phyloP scores from a whole-genome alignment of 2,888 invertebrate species.

The Drosophila gaucha region DNA sequence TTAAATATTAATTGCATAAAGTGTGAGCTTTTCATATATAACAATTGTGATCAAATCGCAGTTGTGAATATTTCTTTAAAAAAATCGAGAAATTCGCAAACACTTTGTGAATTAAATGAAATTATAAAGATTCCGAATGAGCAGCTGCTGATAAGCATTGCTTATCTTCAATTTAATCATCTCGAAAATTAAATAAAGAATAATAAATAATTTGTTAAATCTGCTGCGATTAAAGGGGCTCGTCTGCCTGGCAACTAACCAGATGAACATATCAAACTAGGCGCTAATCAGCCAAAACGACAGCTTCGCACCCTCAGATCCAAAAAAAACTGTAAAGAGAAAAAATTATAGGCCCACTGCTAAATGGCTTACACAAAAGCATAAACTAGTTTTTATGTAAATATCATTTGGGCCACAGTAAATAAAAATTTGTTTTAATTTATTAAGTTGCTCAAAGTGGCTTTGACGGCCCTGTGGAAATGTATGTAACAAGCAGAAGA shows the following conservation, averaged over 20 bases:
- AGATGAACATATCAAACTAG: constrained; percentile 11
- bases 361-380: constrained; percentile 46
- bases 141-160: constrained; percentile 25
- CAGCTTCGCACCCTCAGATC: constrained; percentile 32
- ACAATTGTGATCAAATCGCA: background rate
- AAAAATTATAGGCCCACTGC: constrained; percentile 35
- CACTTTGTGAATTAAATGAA: background rate
- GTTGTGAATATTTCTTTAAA: too few relatives aligned
- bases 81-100: too few relatives aligned
- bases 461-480: background rate
- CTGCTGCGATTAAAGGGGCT: constrained; percentile 45
- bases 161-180: constrained; percentile 52
- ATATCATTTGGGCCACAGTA: constrained; percentile 30
- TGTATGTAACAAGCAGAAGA: background rate
- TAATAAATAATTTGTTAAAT: constrained; percentile 2
- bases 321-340: background rate
- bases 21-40: constrained; percentile 25
- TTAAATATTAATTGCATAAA: constrained; percentile 50
- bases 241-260: constrained; percentile 36
- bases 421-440: background rate
- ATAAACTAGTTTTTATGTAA: constrained; percentile 60
- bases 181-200: background rate
- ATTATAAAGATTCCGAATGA: constrained; percentile 1
- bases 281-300: constrained; percentile 44
- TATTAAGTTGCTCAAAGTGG: background rate